Evolutionary conservation across 2,113 vertebrate species (phyloP).

Genomic region (Diphyllodes magnificus): DNA sequence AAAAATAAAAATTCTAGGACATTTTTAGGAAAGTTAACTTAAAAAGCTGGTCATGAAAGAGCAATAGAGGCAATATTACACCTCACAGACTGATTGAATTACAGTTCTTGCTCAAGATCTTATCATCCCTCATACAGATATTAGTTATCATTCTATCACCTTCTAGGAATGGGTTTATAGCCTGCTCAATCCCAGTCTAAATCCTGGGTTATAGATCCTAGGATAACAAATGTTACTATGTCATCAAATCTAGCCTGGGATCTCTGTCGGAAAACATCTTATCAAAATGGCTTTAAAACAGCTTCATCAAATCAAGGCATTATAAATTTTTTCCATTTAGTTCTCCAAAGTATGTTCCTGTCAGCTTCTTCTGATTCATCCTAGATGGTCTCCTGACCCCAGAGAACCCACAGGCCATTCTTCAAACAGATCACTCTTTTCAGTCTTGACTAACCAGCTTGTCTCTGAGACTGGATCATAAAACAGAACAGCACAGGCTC

Average conservation of each 20-base stretch:
- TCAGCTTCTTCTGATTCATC: neutral
- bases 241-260: neutral
- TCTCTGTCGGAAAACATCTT: neutral
- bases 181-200: neutral
- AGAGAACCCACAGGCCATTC: neutral
- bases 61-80: neutral
- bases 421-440: neutral
- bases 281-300: neutral
- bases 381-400: neutral
- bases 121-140: neutral
- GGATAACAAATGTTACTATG: neutral
- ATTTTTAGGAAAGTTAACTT: neutral
- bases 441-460: neutral
- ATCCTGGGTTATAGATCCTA: neutral
- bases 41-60: neutral
- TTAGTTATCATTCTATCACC: neutral
- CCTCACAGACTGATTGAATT: neutral
- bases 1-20: neutral
- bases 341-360: neutral
- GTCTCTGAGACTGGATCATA: neutral
- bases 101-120: neutral
- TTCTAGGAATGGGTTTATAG: neutral
- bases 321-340: neutral
- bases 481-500: neutral
- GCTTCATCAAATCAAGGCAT: neutral